Percentiles rank a stretch among this genome's conserved stretches.
These are phyloP conservation scores for Hydrotaea cyrtoneurina DNA, from an alignment of 2,888 invertebrate species.

Conservation along the genomic window DNA sequence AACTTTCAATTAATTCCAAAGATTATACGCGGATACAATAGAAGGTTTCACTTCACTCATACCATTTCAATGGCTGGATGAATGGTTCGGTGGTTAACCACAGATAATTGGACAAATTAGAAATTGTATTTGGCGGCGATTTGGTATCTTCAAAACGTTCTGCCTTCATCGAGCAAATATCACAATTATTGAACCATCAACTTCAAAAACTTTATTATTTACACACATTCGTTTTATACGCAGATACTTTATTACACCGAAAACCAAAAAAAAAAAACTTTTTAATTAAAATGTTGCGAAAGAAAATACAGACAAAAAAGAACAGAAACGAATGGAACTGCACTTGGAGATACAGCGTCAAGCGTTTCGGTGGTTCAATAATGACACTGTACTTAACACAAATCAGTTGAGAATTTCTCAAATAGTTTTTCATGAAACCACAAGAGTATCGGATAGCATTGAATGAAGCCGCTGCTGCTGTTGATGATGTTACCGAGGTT, in stretches of 20 bases:
- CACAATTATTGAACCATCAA: constrained; percentile 61
- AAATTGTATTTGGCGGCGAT: constrained; percentile 15
- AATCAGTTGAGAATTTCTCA: neutral
- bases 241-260: constrained; percentile 29
- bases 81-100: constrained; percentile 40
- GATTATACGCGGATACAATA: neutral
- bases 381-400: constrained; percentile 1
- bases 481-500: too few species aligned
- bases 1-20: constrained; percentile 14
- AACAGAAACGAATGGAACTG: neutral
- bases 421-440: neutral
- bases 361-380: neutral
- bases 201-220: constrained; percentile 52
- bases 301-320: neutral
- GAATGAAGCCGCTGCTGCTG: neutral
- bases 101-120: constrained; percentile 40
- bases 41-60: neutral
- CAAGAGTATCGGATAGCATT: constrained; percentile 13
- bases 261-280: constrained; percentile 6
- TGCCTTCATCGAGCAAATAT: constrained; percentile 48
- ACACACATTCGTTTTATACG: neutral
- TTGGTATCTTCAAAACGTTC: neutral
- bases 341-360: neutral
- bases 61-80: neutral
- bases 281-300: constrained; percentile 5